A percentile compares a stretch with the other conserved stretches of the same genome.
phyloP scores from a whole-genome alignment of 2,113 vertebrate species.

The Melanerpes aurifrons region DNA sequence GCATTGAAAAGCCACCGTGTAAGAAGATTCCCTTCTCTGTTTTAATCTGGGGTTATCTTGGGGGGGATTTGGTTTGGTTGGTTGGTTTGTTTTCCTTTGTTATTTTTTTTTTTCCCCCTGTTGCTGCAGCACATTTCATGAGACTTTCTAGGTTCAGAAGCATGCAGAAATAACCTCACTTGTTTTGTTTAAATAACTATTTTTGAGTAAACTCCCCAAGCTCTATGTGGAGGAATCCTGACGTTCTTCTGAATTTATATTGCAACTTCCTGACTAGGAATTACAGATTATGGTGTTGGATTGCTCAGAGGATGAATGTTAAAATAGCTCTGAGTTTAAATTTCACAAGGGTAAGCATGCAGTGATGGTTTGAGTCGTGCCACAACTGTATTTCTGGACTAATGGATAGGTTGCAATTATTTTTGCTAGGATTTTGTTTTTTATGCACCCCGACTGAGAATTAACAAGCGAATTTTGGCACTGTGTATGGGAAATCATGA shows the following conservation, averaged over 20 bases:
- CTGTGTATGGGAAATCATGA: constrained; percentile 99
- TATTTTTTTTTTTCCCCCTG: background rate
- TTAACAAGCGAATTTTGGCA: constrained; percentile 96
- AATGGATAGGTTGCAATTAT: background rate
- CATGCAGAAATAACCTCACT: background rate
- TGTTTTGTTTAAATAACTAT: background rate
- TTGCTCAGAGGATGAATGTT: background rate
- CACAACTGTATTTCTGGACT: background rate
- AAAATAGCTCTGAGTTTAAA: background rate
- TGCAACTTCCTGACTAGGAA: background rate
- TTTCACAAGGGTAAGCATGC: background rate
- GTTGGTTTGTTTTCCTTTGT: too few species aligned
- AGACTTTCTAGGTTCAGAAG: background rate
- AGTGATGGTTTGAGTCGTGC: background rate
- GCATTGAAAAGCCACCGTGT: background rate
- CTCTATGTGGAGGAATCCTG: background rate
- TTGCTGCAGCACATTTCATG: background rate
- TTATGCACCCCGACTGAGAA: constrained; percentile 95
- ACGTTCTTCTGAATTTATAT: background rate
- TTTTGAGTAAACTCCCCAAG: background rate
- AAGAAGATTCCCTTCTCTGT: background rate
- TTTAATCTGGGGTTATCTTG: background rate
- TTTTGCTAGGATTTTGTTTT: constrained; percentile 94
- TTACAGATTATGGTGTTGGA: background rate
- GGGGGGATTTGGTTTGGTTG: too few species aligned